phyloP scores from a whole-genome alignment of 2,888 invertebrate species.

The Phalera bucephala region DNA sequence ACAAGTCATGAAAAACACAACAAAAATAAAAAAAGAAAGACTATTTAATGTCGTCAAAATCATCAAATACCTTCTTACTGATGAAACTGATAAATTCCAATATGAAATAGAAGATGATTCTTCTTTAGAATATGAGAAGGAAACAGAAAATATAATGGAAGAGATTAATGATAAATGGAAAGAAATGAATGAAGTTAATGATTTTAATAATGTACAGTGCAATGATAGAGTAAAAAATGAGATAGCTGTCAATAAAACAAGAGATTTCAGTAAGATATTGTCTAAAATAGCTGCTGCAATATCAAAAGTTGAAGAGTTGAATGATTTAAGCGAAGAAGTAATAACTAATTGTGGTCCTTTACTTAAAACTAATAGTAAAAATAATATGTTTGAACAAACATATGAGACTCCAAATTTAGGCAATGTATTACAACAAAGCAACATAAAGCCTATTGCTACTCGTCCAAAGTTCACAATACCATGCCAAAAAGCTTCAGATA shows the following conservation, averaged over 20 bases:
- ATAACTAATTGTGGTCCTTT: too few species aligned
- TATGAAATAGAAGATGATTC: not conserved
- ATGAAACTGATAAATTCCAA: conserved; percentile 16
- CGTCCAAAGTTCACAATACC: conserved; percentile 40
- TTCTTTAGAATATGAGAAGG: too few species aligned
- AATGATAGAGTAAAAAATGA: conserved; percentile 9
- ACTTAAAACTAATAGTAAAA: too few species aligned
- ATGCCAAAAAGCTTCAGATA: conserved; percentile 46
- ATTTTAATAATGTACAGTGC: conserved; percentile 6
- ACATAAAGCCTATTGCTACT: conserved; percentile 11
- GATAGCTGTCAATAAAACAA: conserved; percentile 15
- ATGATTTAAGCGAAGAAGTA: not conserved
- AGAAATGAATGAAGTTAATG: conserved; percentile 5
- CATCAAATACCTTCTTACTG: conserved; percentile 28
- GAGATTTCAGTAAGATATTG: conserved; percentile 15
- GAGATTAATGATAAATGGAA: not conserved
- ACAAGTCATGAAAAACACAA: conserved; percentile 20
- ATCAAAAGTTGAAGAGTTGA: conserved; percentile 14
- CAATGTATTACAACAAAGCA: too few species aligned
- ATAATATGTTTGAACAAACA: too few species aligned
- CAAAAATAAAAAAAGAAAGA: conserved; percentile 28
- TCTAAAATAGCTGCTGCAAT: conserved; percentile 19
- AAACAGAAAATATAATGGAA: not conserved
- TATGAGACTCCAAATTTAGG: too few species aligned
- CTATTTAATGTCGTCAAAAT: conserved; percentile 30